Conservation (phyloP, 2,888 invertebrate species). For the Atethmia centrago region DNA sequence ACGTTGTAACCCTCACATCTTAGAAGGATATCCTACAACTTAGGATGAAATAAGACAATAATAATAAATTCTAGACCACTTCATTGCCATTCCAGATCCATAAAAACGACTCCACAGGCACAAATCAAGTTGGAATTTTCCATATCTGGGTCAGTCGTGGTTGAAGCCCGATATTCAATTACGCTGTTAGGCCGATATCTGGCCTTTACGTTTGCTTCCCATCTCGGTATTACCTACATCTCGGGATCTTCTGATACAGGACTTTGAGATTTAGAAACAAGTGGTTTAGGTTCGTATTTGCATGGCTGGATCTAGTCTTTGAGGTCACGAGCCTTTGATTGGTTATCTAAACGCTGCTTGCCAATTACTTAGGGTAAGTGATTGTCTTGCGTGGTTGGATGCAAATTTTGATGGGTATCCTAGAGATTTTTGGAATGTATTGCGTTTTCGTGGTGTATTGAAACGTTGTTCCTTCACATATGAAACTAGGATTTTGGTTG, state of each 20-base stretch:
- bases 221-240: constrained; percentile 82
- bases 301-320: constrained; percentile 59
- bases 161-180: constrained; percentile 84
- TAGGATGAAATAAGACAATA: constrained; percentile 19
- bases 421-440: constrained; percentile 58
- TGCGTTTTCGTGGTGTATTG: constrained; percentile 45
- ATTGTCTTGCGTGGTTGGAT: constrained; percentile 81
- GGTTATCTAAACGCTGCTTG: constrained; percentile 83
- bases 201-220: constrained; percentile 78
- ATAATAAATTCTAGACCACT: constrained; percentile 48
- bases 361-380: constrained; percentile 89
- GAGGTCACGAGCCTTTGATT: constrained; percentile 84
- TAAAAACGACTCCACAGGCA: constrained; percentile 56
- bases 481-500: constrained; percentile 38
- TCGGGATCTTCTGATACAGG: constrained; percentile 53
- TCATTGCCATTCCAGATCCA: constrained; percentile 45
- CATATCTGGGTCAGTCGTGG: constrained; percentile 72
- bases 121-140: constrained; percentile 72
- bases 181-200: constrained; percentile 80
- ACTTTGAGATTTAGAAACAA: constrained; percentile 60
- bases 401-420: constrained; percentile 70
- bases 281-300: constrained; percentile 63
- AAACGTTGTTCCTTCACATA: constrained; percentile 33
- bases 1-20: neutral
- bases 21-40: constrained; percentile 11